These are phyloP conservation scores for Spialia ferax DNA, from an alignment of 2,888 invertebrate genomes.

Conservation along the genomic window DNA sequence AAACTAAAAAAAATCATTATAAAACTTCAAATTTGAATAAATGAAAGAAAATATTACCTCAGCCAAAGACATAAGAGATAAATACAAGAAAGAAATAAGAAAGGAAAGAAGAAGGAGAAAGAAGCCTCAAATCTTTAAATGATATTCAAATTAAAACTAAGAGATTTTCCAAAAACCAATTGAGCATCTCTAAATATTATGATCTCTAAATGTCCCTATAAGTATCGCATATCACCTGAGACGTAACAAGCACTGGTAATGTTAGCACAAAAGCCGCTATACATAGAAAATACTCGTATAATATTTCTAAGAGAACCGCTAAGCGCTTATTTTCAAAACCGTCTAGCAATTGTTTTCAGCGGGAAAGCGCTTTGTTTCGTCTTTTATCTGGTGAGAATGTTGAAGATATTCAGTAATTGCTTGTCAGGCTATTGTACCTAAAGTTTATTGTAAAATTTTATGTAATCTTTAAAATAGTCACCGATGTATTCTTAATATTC, in stretches of 20 bases:
- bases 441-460: conserved; percentile 1
- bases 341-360: conserved; percentile 19
- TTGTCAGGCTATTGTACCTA: conserved; percentile 10
- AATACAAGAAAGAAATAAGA: too few relatives aligned
- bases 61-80: too few relatives aligned
- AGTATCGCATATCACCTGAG: neutral
- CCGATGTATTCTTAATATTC: too few relatives aligned
- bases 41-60: too few relatives aligned
- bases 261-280: conserved; percentile 15
- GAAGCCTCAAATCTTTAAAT: too few relatives aligned
- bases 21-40: too few relatives aligned
- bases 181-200: too few relatives aligned
- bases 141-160: too few relatives aligned
- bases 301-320: conserved; percentile 17
- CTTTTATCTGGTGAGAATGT: conserved; percentile 16
- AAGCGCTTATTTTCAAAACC: conserved; percentile 30
- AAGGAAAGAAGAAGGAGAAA: too few relatives aligned
- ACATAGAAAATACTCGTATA: conserved; percentile 25
- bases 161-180: too few relatives aligned
- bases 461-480: neutral
- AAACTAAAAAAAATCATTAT: too few relatives aligned
- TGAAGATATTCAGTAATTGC: conserved; percentile 28
- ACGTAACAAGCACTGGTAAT: neutral
- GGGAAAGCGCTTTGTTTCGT: conserved; percentile 28
- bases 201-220: too few relatives aligned